Conservation (phyloP, 2,113 vertebrate species). For the Leptosomus discolor region DNA sequence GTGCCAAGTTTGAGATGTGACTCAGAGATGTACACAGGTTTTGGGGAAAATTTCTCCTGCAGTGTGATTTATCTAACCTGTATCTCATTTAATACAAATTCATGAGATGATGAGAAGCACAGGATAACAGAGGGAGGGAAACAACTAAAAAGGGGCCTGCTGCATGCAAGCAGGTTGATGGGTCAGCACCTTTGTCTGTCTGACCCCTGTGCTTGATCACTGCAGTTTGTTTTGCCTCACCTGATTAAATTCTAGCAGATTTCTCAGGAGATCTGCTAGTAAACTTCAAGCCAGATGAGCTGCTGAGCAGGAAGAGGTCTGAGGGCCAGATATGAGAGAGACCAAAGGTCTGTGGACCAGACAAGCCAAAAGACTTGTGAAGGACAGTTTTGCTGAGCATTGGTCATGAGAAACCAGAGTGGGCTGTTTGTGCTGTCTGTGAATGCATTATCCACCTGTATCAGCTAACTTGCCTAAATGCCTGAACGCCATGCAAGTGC, state of each 20-base stretch:
- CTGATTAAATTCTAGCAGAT: neutral
- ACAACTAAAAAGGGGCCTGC: neutral
- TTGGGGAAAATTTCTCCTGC: neutral
- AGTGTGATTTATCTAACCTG: neutral
- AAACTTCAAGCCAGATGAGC: neutral
- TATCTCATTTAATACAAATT: neutral
- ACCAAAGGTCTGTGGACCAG: neutral
- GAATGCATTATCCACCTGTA: neutral
- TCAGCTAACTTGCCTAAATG: neutral
- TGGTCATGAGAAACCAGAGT: neutral
- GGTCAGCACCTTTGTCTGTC: neutral
- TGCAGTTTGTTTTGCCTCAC: neutral
- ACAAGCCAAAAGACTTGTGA: accelerated
- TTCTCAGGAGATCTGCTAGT: neutral
- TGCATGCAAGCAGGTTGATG: neutral
- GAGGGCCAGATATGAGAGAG: neutral
- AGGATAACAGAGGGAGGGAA: neutral
- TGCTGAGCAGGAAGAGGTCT: neutral
- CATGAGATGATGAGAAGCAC: neutral
- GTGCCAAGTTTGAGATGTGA: neutral
- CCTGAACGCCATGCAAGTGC: accelerated
- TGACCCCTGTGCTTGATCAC: neutral
- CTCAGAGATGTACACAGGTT: neutral
- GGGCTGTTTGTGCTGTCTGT: neutral
- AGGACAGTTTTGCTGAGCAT: neutral